Percentiles rank a stretch among this genome's conserved stretches.
phyloP scores from a whole-genome alignment of 1,140 invertebrate species.

The Drosophila sproati region DNA sequence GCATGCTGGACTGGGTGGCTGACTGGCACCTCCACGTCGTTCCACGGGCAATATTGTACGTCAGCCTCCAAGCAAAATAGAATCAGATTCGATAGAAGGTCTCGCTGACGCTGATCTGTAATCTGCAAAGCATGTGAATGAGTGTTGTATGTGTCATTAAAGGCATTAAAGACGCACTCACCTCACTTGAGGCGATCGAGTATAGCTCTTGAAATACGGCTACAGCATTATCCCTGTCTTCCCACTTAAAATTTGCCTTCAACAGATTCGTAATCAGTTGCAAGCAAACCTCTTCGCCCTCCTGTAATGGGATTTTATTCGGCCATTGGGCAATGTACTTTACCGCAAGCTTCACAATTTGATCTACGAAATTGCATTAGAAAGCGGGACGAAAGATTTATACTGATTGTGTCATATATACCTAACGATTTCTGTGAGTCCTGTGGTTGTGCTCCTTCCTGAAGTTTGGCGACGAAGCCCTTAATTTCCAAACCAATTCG shows the following conservation, averaged over 20 bases:
- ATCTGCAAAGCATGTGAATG: conserved; percentile 13
- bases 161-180: background rate
- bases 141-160: background rate
- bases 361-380: conserved; percentile 12
- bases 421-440: background rate
- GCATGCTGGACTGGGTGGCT: background rate
- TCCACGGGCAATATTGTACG: background rate
- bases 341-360: conserved; percentile 46
- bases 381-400: background rate
- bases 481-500: background rate
- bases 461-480: background rate
- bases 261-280: conserved; percentile 21
- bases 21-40: background rate
- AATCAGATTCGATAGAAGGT: conserved; percentile 31
- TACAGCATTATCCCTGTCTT: background rate
- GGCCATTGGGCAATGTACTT: conserved; percentile 58
- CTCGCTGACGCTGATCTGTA: conserved; percentile 45
- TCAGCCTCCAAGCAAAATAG: conserved; percentile 29
- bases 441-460: background rate
- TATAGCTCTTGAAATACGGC: conserved; percentile 26
- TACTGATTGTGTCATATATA: background rate
- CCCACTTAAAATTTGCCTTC: conserved; percentile 1
- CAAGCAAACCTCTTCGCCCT: conserved; percentile 48
- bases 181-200: background rate
- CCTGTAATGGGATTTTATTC: conserved; percentile 16